Evolutionary conservation across 2,113 vertebrate species (phyloP).

Genomic region (Cnemophilus loriae): DNA sequence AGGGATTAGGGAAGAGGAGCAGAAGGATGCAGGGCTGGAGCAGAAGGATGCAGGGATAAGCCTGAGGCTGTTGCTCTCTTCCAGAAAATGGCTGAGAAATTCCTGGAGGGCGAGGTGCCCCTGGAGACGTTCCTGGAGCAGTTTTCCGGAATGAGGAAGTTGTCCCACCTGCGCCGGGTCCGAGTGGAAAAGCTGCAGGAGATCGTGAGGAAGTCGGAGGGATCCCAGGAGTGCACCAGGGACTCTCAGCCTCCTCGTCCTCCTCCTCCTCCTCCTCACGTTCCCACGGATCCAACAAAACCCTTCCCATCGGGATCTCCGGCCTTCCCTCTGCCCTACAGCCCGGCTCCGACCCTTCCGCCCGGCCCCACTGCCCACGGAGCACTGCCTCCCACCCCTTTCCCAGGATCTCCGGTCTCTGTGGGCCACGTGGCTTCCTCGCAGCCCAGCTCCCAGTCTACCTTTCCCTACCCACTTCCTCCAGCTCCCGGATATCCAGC

Average conservation of each 20-base stretch:
- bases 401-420: not conserved
- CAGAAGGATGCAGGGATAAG: not conserved
- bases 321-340: conserved; percentile 66
- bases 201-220: conserved; percentile 59
- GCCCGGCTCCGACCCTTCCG: conserved; percentile 25
- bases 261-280: not conserved
- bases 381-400: conserved; percentile 40
- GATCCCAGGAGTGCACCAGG: not conserved
- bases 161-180: conserved; percentile 86
- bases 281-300: not conserved
- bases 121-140: conserved; percentile 87
- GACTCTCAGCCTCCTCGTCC: not conserved
- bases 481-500: not conserved
- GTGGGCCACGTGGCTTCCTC: not conserved
- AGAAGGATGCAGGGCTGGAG: not conserved
- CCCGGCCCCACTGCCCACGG: conserved; percentile 48
- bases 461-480: conserved; percentile 7
- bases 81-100: conserved; percentile 86
- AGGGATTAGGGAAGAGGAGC: not conserved
- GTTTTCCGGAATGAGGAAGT: conserved; percentile 78
- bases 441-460: conserved; percentile 49
- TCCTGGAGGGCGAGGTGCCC: conserved; percentile 83
- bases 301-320: not conserved
- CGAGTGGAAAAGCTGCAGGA: conserved; percentile 93
- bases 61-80: not conserved